A percentile compares a stretch with the other conserved stretches of the same genome.
Evolutionary conservation across 2,888 invertebrate species (phyloP).

Genomic region (Dynastes maya): DNA sequence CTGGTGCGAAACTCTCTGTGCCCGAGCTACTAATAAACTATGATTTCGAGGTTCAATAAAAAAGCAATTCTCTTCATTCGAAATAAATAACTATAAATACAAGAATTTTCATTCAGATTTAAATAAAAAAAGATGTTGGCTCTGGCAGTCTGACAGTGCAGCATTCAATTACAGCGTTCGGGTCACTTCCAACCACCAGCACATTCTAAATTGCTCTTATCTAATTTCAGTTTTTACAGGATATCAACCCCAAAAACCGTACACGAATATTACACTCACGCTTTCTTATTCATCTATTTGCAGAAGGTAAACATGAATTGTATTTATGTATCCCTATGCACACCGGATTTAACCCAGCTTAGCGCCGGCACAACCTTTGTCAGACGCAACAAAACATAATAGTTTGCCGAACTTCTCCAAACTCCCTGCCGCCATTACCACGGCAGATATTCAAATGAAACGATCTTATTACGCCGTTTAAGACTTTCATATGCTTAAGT

Average conservation of each 20-base stretch:
- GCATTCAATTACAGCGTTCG: too few species aligned
- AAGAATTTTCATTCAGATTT: too few species aligned
- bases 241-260: neutral
- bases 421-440: conserved; percentile 23
- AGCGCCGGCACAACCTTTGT: conserved; percentile 34
- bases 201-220: too few species aligned
- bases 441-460: conserved; percentile 50
- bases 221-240: too few species aligned
- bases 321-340: conserved; percentile 35
- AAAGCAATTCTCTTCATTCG: too few species aligned
- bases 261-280: conserved; percentile 13
- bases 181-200: too few species aligned
- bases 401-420: conserved; percentile 39
- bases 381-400: conserved; percentile 44
- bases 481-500: conserved; percentile 40
- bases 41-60: too few species aligned
- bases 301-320: conserved; percentile 14
- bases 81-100: too few species aligned
- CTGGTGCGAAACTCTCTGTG: too few species aligned
- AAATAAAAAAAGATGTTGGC: too few species aligned
- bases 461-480: conserved; percentile 44
- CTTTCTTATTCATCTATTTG: conserved; percentile 42
- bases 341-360: conserved; percentile 30
- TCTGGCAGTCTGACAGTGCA: too few species aligned
- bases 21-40: too few species aligned